Evolutionary conservation across 1,140 invertebrate genomes (phyloP).

Genomic region (Bicyclus anynana): DNA sequence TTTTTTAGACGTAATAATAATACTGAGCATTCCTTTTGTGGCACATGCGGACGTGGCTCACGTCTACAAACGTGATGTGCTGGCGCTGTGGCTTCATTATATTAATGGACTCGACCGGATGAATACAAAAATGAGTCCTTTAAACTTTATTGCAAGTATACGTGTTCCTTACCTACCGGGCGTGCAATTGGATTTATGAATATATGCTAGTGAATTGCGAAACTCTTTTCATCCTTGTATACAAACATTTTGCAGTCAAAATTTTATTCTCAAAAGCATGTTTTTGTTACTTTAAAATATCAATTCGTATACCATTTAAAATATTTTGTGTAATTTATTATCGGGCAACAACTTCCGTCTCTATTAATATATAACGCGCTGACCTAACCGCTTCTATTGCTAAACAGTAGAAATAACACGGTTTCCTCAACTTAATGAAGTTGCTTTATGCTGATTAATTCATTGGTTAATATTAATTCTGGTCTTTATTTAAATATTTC

Average conservation of each 20-base stretch:
- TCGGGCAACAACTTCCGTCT: not conserved
- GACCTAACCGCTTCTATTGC: conserved; percentile 1
- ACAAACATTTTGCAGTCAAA: not conserved
- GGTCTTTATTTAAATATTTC: not conserved
- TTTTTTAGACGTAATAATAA: conserved; percentile 71
- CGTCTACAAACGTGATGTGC: conserved; percentile 61
- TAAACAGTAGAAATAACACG: not conserved
- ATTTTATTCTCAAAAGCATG: not conserved
- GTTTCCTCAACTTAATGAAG: not conserved
- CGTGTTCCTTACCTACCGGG: conserved; percentile 36
- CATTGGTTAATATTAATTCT: conserved; percentile 7
- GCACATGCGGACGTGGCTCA: conserved; percentile 62
- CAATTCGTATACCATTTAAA: not conserved
- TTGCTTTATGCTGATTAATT: conserved; percentile 1
- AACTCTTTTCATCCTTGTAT: not conserved
- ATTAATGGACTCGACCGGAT: conserved; percentile 69
- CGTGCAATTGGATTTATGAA: conserved; percentile 53
- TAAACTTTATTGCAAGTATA: conserved; percentile 47
- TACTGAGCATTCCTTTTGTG: conserved; percentile 72
- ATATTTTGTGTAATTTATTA: not conserved
- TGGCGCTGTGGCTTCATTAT: conserved; percentile 67
- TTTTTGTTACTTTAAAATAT: not conserved
- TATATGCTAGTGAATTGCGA: conserved; percentile 25
- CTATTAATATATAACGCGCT: not conserved
- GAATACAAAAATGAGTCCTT: conserved; percentile 67